Base-by-base conservation (phyloP, 2,888 invertebrate species). In the Mimachlamys varia region DNA sequence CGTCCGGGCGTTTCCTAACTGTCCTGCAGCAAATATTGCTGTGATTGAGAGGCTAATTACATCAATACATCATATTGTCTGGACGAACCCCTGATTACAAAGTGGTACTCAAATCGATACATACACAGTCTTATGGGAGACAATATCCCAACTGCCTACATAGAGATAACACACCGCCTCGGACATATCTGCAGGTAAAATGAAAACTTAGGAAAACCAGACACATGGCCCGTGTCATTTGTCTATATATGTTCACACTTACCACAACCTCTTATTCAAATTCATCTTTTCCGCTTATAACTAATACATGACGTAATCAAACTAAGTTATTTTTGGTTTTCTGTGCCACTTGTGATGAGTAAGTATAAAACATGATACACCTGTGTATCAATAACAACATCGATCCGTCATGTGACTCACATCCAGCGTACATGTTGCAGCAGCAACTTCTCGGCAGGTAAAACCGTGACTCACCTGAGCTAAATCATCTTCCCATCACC, bases 21-120 rank as follows among this genome's bases (percentile, higher is more conserved):
- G 44, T 62, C 62, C 62, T 7, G 62, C n/a, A 62, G 17, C 62
- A 17, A 4, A n/a, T 0, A 5, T 53, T 62, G 1, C 62, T 62
- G 22, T 62, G 62, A 62, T 62, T 62, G 62, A 62, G 22, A 62
- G n/a, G 62, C 22, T 62, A 62, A 62, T 62, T 22, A 62, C 22
- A 62, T 62, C 62, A 22, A 62, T 62, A 62, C 62, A 62, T 62
- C 62, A 62, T 0, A 62, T 62, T 62, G 62, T 62, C 62, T 62
- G 62, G n/a, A 62, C 62, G n/a, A 22, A 10, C 15, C 62, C 62
- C 62, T 10, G 62, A 7, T n/a, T 62, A 22, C 62, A 62, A 62
- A n/a, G 22, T 44, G 3, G 44, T 44, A 22, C 62, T 10, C 22
- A 62, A n/a, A 62, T 62, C 62, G n/a, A 62, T 22, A 22, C n/a